Base-by-base conservation (phyloP, 2,797 vertebrate genomes). In the Austrolebias charrua region DNA sequence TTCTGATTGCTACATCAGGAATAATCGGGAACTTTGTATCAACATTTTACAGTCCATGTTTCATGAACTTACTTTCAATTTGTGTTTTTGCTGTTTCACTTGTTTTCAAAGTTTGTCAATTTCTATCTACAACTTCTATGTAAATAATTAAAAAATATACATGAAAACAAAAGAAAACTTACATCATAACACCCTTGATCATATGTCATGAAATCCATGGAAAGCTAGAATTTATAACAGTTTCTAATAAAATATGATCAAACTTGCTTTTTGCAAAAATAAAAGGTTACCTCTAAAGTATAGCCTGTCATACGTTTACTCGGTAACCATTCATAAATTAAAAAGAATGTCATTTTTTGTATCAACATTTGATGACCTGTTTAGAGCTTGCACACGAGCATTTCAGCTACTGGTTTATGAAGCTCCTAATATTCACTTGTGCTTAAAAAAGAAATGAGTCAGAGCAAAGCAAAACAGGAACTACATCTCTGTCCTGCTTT, bases 141-240 rank as follows among this genome's bases (percentile, higher is more conserved):
- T 15, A 33, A 54, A 20, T 7, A 19, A 53, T 24, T 19, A 40
- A 13, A 40, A 43, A 42, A 9, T 15, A 18, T 3, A 20, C 18
- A 2, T 16, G 33, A 42, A 28, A 24, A 40, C 15, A 55, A 28
- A 42, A 5, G 16, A 19, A 55, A 16, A 9, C 38, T 5, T 38
- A 42, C 53, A 16, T 55, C 53, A 55, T 55, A 28, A 42, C 42
- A 19, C 2, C 38, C 38, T 55, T 55, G 53, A 55, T 55, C 53
- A 15, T 42, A 20, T 19, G 20, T 15, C 7, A 15, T 15, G 14
- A 55, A 13, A 55, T 55, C 15, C 12, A 13, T 16, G 53, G 38
- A 55, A 42, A 55, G 35, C 53, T 55, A 42, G 24, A 42, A 55
- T 55, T 38, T 24, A 12, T 9, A 46, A 24, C 24, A 2, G 3